phyloP scores from a whole-genome alignment of 2,888 invertebrate species.

The Agelastica alni region DNA sequence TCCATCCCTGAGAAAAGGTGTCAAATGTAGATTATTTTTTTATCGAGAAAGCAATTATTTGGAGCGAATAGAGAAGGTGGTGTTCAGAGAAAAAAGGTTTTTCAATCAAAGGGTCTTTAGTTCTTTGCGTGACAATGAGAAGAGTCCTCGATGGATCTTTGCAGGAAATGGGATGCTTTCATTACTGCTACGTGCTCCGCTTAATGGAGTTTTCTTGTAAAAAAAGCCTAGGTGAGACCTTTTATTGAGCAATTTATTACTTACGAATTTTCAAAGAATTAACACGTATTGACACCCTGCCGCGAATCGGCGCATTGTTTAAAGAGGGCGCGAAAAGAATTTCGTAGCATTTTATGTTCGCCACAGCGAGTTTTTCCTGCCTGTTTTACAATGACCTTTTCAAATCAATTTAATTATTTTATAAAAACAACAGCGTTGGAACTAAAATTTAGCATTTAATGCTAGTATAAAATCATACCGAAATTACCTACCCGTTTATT shows the following conservation, averaged over 20 bases:
- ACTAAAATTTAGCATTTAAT: too few relatives aligned
- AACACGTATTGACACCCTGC: constrained; percentile 41
- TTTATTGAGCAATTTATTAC: constrained; percentile 54
- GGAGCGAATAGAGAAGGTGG: constrained; percentile 47
- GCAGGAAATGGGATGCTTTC: constrained; percentile 56
- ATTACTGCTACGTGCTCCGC: constrained; percentile 57
- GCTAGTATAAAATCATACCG: too few relatives aligned
- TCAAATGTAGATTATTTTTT: constrained; percentile 47
- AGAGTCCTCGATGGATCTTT: constrained; percentile 36
- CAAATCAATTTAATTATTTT: too few relatives aligned
- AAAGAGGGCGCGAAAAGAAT: not conserved
- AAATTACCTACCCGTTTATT: too few relatives aligned
- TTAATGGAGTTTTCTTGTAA: constrained; percentile 58
- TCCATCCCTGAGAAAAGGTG: constrained; percentile 39
- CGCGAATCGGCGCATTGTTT: constrained; percentile 10
- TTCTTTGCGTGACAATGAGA: constrained; percentile 56
- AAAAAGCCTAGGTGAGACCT: constrained; percentile 56
- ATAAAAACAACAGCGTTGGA: too few relatives aligned
- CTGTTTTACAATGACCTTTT: too few relatives aligned
- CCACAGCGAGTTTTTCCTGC: too few relatives aligned
- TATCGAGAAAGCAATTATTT: constrained; percentile 51
- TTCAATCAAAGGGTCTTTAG: constrained; percentile 57
- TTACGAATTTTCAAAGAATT: constrained; percentile 41
- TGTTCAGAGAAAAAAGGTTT: constrained; percentile 50
- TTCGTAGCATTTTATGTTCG: constrained; percentile 2